Percentiles rank a stretch among this genome's conserved stretches.
Evolutionary conservation across 2,113 vertebrate species (phyloP).

Genomic region (Aramus guarauna): DNA sequence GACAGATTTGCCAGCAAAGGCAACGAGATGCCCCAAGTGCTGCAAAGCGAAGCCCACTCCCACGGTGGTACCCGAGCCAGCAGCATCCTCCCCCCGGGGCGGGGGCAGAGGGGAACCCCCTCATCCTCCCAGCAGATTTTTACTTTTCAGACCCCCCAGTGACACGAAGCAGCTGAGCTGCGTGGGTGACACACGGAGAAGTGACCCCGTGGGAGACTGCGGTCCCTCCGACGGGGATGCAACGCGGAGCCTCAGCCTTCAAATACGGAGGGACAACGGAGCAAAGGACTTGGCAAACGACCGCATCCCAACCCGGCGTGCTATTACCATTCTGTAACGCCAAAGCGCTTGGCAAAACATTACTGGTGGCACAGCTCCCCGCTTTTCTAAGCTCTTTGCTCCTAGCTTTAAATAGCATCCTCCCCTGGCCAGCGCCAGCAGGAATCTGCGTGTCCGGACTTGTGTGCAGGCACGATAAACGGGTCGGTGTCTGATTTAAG

Average conservation of each 20-base stretch:
- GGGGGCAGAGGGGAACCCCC: neutral
- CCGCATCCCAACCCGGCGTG: rapidly evolving
- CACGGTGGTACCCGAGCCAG: rapidly evolving
- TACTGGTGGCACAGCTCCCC: rapidly evolving
- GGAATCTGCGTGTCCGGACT: neutral
- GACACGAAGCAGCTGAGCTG: rapidly evolving
- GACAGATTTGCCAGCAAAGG: neutral
- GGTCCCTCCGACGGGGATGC: rapidly evolving
- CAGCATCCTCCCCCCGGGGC: neutral
- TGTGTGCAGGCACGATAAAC: rapidly evolving
- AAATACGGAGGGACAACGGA: rapidly evolving
- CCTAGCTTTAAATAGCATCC: neutral
- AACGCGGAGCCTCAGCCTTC: rapidly evolving
- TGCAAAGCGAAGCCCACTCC: neutral
- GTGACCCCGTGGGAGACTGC: rapidly evolving
- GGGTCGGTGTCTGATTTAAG: neutral
- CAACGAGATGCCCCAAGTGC: rapidly evolving
- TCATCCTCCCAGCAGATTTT: neutral
- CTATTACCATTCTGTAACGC: rapidly evolving
- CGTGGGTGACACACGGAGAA: rapidly evolving
- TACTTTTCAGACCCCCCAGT: rapidly evolving
- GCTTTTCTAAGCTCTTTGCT: neutral
- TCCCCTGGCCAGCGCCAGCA: neutral
- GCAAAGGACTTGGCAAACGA: neutral
- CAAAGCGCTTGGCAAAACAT: neutral